Evolutionary conservation across 2,797 vertebrate species (phyloP).

Genomic region (Protonibea diacanthus): DNA sequence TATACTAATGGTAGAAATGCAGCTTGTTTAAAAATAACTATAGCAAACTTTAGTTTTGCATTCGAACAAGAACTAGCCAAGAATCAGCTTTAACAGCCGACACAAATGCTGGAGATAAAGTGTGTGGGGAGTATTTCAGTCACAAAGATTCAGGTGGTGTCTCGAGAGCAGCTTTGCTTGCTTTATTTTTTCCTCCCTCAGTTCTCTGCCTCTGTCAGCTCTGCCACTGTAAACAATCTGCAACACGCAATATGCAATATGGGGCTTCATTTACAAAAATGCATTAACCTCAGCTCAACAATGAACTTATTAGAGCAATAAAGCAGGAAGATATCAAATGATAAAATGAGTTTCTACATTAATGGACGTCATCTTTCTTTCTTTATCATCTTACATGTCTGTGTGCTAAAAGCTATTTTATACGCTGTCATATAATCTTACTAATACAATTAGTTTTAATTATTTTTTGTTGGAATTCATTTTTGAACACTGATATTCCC

Average conservation of each 20-base stretch:
- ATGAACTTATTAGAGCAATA: not conserved
- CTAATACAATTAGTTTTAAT: not conserved
- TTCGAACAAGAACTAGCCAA: not conserved
- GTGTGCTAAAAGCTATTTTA: not conserved
- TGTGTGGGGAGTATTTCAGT: not conserved
- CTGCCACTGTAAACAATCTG: not conserved
- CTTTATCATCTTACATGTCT: not conserved
- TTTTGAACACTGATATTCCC: not conserved
- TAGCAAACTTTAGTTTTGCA: not conserved
- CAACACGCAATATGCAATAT: not conserved
- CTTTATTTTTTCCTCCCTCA: conserved; percentile 8
- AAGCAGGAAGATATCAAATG: not conserved
- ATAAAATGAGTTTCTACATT: not conserved
- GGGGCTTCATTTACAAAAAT: not conserved
- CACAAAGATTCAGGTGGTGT: not conserved
- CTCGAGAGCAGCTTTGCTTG: conserved; percentile 4
- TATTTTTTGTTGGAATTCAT: not conserved
- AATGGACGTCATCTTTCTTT: not conserved
- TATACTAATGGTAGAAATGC: not conserved
- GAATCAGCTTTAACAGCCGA: not conserved
- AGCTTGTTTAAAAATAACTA: not conserved
- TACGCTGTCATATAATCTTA: not conserved
- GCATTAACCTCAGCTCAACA: not conserved
- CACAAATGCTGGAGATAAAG: not conserved
- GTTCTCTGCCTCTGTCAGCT: not conserved